phyloP scores from a whole-genome alignment of 2,888 invertebrate species.

The Galerucella pusilla region DNA sequence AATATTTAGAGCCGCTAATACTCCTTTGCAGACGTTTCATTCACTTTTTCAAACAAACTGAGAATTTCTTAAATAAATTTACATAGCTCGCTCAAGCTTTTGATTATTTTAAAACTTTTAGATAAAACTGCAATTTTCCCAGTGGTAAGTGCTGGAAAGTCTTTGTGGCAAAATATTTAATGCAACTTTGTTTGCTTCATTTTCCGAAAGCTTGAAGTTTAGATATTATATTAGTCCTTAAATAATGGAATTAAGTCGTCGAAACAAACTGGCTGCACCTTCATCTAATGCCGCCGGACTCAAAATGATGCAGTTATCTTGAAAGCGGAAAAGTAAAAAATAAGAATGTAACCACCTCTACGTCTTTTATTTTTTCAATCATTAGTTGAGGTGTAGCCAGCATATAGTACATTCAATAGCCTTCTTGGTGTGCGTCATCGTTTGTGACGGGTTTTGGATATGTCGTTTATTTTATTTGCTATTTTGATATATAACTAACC shows the following conservation, averaged over 20 bases:
- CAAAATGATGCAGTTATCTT: background rate
- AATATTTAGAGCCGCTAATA: background rate
- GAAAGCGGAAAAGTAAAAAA: background rate
- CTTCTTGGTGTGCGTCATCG: no score
- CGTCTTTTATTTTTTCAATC: no score
- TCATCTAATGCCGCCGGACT: background rate
- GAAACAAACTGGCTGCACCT: background rate
- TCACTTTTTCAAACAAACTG: background rate
- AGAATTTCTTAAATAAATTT: background rate
- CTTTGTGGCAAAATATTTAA: background rate
- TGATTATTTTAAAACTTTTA: background rate
- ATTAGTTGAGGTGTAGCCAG: no score
- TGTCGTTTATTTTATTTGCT: no score
- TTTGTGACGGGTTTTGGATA: no score
- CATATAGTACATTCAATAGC: no score
- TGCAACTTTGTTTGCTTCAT: background rate
- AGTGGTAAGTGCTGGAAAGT: background rate
- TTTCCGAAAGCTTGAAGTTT: background rate
- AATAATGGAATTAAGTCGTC: background rate
- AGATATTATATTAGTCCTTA: background rate
- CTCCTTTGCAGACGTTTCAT: background rate
- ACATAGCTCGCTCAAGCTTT: background rate
- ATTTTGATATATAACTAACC: no score
- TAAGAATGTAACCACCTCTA: no score
- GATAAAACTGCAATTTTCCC: background rate